Evolutionary conservation across 2,113 vertebrate species (phyloP).

Genomic region (Chaetodon auriga): DNA sequence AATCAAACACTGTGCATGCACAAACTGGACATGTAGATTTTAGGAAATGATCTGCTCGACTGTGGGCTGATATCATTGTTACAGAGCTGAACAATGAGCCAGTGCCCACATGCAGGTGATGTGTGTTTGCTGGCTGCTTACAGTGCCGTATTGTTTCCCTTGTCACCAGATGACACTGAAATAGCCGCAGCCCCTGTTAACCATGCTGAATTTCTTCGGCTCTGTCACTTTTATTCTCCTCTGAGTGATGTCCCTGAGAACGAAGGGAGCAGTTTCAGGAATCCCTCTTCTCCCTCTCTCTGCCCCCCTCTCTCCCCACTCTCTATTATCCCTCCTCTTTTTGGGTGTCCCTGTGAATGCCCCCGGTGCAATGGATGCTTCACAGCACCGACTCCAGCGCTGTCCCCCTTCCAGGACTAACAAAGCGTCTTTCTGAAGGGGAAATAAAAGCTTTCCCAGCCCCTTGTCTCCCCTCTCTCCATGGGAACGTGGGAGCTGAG

Average conservation of each 20-base stretch:
- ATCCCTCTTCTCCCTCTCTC: constrained; percentile 64
- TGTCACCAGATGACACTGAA: constrained; percentile 38
- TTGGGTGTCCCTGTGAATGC: constrained; percentile 87
- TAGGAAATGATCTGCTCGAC: neutral
- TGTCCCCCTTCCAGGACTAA: constrained; percentile 94
- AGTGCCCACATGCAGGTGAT: constrained; percentile 50
- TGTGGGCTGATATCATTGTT: neutral
- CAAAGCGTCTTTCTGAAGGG: constrained; percentile 96
- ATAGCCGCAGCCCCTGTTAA: constrained; percentile 8
- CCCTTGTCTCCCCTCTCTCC: constrained; percentile 88
- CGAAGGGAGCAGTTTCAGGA: constrained; percentile 63
- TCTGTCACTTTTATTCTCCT: constrained; percentile 73
- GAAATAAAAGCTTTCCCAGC: constrained; percentile 90
- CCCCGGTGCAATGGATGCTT: constrained; percentile 86
- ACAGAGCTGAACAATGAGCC: constrained; percentile 5
- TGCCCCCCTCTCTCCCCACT: constrained; percentile 28
- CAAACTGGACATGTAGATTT: neutral
- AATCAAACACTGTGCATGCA: neutral
- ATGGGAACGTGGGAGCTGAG: constrained; percentile 90
- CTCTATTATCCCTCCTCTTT: constrained; percentile 73
- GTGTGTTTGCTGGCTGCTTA: constrained; percentile 28
- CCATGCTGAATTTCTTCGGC: constrained; percentile 45
- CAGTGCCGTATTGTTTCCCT: constrained; percentile 44
- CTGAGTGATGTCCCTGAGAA: constrained; percentile 79
- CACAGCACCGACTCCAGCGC: constrained; percentile 86